Percentiles rank a stretch among this genome's conserved stretches.
Conservation (phyloP, 2,888 invertebrate species). For the Criorhina ranunculi region DNA sequence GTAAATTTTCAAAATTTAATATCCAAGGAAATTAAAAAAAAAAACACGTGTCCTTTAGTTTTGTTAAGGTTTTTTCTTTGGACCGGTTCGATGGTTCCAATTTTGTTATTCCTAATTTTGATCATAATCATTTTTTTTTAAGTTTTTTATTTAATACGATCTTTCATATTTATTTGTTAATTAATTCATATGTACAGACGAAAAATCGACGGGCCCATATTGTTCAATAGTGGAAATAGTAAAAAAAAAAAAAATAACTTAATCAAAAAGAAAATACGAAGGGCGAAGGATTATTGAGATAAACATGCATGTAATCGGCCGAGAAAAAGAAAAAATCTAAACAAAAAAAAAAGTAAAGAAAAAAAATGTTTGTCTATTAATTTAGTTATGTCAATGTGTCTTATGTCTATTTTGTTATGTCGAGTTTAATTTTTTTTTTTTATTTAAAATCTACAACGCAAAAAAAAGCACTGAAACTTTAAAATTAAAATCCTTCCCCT, state of each 20-base stretch:
- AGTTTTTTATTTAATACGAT: slow-evolving; percentile 38
- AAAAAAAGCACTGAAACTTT: slow-evolving; percentile 59
- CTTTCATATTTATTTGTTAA: slow-evolving; percentile 29
- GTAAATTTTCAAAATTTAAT: slow-evolving; percentile 18
- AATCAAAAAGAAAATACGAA: slow-evolving; percentile 77
- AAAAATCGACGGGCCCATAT: slow-evolving; percentile 28
- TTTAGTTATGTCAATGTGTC: slow-evolving; percentile 61
- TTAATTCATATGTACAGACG: slow-evolving; percentile 30
- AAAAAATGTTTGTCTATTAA: slow-evolving; percentile 63
- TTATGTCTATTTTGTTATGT: slow-evolving; percentile 61
- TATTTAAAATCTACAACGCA: slow-evolving; percentile 59
- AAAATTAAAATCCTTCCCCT: slow-evolving; percentile 81
- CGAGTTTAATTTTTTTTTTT: slow-evolving; percentile 75
- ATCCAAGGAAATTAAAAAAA: slow-evolving; percentile 33
- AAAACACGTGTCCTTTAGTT: slow-evolving; percentile 71
- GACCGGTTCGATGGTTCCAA: slow-evolving; percentile 85
- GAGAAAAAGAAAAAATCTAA: slow-evolving; percentile 85
- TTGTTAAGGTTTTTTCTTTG: slow-evolving; percentile 85
- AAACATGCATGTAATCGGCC: slow-evolving; percentile 81
- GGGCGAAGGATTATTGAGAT: slow-evolving; percentile 82
- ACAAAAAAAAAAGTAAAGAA: slow-evolving; percentile 82
- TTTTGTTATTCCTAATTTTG: slow-evolving; percentile 76
- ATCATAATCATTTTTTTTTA: slow-evolving; percentile 22
- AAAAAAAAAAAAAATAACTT: slow-evolving; percentile 78
- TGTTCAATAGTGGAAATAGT: slow-evolving; percentile 45